A percentile compares a stretch with the other conserved stretches of the same genome.
These are phyloP conservation scores for Lacanobia wlatinum DNA, from an alignment of 2,888 invertebrate species.

Conservation along the genomic window DNA sequence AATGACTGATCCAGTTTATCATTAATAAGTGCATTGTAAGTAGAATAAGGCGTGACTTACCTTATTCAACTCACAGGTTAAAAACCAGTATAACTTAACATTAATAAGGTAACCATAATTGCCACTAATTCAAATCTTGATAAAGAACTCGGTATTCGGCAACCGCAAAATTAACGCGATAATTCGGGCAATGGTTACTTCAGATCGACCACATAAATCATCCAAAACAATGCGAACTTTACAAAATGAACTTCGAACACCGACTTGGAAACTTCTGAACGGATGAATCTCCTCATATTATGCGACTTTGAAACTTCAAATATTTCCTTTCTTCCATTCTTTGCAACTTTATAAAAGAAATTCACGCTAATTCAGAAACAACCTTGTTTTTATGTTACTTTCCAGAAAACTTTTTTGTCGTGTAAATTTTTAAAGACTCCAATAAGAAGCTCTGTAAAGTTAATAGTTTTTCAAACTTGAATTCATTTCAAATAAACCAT, in stretches of 20 bases:
- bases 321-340: neutral
- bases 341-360: neutral
- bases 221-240: constrained; percentile 15
- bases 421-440: neutral
- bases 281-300: constrained; percentile 4
- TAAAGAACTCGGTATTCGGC: too few relatives aligned
- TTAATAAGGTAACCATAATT: neutral
- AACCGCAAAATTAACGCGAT: neutral
- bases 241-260: constrained; percentile 2
- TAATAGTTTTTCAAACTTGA: too few relatives aligned
- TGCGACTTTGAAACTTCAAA: constrained; percentile 27
- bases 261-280: constrained; percentile 21
- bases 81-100: neutral
- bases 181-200: neutral
- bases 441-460: too few relatives aligned
- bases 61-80: too few relatives aligned
- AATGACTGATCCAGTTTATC: too few relatives aligned
- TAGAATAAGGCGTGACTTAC: too few relatives aligned
- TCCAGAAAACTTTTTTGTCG: neutral
- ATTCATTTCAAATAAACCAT: too few relatives aligned
- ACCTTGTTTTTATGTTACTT: neutral
- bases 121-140: neutral
- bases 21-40: too few relatives aligned
- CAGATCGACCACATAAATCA: constrained; percentile 21
- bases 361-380: constrained; percentile 9